phyloP scores from a whole-genome alignment of 30 jellyfish, hydroid and myxozoan species.

The Clytia hemisphaerica region DNA sequence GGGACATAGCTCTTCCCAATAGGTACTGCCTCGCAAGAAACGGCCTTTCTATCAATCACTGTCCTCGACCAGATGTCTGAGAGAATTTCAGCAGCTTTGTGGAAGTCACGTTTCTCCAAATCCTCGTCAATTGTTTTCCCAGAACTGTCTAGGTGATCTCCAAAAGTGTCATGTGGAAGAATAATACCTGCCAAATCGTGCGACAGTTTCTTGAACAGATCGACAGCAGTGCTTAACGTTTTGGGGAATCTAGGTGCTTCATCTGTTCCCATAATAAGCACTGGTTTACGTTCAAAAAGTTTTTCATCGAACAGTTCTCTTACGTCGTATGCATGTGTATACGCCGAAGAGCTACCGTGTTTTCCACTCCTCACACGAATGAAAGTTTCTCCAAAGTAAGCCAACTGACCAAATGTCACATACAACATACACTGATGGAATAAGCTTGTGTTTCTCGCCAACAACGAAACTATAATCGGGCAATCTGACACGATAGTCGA shows the following conservation, averaged over 20 bases:
- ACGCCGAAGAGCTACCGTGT: constrained; percentile 22
- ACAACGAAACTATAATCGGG: constrained; percentile 10
- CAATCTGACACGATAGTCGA: constrained; percentile 2
- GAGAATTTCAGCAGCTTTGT: too few species aligned
- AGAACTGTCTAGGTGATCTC: constrained; percentile 21
- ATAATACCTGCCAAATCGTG: constrained; percentile 26
- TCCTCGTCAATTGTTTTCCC: too few species aligned
- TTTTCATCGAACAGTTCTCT: constrained; percentile 19
- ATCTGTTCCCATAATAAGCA: too few species aligned
- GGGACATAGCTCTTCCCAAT: too few species aligned
- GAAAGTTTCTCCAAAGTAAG: constrained; percentile 9
- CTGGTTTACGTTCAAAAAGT: too few species aligned
- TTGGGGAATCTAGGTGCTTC: too few species aligned
- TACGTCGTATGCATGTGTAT: constrained; percentile 27
- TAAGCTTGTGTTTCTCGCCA: constrained; percentile 15
- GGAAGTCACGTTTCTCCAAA: too few species aligned
- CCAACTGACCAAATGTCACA: constrained; percentile 13
- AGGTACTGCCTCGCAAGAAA: too few species aligned
- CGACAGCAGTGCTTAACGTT: too few species aligned
- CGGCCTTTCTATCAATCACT: too few species aligned
- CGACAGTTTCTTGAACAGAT: too few species aligned
- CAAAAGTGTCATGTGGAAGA: constrained; percentile 30
- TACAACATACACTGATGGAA: constrained; percentile 28
- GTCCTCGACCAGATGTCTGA: too few species aligned
- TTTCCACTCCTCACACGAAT: constrained; percentile 26